Evolutionary conservation across 2,888 invertebrate genomes (phyloP).

Genomic region (Andricus quercusramuli): DNA sequence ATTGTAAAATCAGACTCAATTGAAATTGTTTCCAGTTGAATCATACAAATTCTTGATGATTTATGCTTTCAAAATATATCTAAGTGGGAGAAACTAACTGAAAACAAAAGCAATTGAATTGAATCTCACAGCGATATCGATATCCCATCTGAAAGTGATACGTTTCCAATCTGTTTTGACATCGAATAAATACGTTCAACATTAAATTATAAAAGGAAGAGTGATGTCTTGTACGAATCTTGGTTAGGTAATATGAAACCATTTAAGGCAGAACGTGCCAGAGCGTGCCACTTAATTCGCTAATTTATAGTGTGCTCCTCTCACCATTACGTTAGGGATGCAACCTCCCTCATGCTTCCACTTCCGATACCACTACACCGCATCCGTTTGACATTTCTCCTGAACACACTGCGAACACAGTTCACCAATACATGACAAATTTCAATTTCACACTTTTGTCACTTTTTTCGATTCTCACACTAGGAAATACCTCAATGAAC

Average conservation of each 20-base stretch:
- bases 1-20: too few relatives aligned
- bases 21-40: too few relatives aligned
- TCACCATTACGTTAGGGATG: slow-evolving; percentile 71
- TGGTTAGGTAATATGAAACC: slow-evolving; percentile 25
- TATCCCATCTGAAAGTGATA: slow-evolving; percentile 7
- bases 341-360: slow-evolving; percentile 72
- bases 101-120: not conserved
- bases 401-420: slow-evolving; percentile 1
- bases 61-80: not conserved
- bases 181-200: not conserved
- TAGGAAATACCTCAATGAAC: not conserved
- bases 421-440: slow-evolving; percentile 50
- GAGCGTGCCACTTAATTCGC: slow-evolving; percentile 33
- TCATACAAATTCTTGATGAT: not conserved
- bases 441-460: slow-evolving; percentile 44
- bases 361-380: slow-evolving; percentile 56
- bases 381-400: slow-evolving; percentile 39
- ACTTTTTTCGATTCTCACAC: not conserved
- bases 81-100: not conserved
- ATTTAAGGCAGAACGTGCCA: slow-evolving; percentile 33
- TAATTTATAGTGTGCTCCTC: slow-evolving; percentile 46
- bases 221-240: slow-evolving; percentile 8
- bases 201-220: slow-evolving; percentile 12
- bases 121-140: not conserved
- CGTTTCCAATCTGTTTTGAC: slow-evolving; percentile 18